A percentile compares a stretch with the other conserved stretches of the same genome.
These are phyloP conservation scores for Drosophila kanekoi DNA, from an alignment of 2,888 invertebrate genomes.

Conservation along the genomic window DNA sequence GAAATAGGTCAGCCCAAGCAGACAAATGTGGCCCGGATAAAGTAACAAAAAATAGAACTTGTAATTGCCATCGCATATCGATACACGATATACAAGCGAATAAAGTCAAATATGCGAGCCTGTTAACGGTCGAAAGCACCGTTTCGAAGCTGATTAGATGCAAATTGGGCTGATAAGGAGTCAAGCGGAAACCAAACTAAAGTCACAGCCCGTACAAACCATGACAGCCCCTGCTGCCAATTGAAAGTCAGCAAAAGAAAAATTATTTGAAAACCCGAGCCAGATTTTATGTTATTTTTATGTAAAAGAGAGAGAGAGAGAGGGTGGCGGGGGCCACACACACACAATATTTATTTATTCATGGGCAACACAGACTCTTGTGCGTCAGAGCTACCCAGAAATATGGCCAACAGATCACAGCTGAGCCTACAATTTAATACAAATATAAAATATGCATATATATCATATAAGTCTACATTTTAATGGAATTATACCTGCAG, in stretches of 20 bases:
- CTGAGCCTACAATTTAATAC: constrained; percentile 45
- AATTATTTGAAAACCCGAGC: constrained; percentile 50
- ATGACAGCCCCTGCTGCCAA: constrained; percentile 41
- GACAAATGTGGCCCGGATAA: constrained; percentile 10
- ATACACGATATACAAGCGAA: constrained; percentile 31
- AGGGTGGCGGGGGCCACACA: not conserved
- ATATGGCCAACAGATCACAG: constrained; percentile 34
- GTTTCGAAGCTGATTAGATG: constrained; percentile 72
- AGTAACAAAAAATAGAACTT: constrained; percentile 20
- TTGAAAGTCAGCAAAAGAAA: constrained; percentile 26
- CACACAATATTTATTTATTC: constrained; percentile 65
- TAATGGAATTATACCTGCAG: constrained; percentile 52
- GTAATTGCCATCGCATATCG: constrained; percentile 60
- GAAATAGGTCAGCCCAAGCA: constrained; percentile 40
- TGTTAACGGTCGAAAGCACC: constrained; percentile 37
- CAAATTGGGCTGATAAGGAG: constrained; percentile 67
- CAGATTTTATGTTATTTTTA: constrained; percentile 75
- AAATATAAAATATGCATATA: constrained; percentile 5
- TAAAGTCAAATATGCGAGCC: constrained; percentile 61
- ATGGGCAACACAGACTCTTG: constrained; percentile 59
- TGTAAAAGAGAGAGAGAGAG: constrained; percentile 36
- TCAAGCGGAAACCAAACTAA: constrained; percentile 47
- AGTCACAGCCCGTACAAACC: constrained; percentile 34
- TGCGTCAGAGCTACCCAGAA: constrained; percentile 42
- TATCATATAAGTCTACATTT: constrained; percentile 27